A percentile compares a stretch with the other conserved stretches of the same genome.
Conservation (phyloP, 2,113 vertebrate species). For the Polypterus bichir region DNA sequence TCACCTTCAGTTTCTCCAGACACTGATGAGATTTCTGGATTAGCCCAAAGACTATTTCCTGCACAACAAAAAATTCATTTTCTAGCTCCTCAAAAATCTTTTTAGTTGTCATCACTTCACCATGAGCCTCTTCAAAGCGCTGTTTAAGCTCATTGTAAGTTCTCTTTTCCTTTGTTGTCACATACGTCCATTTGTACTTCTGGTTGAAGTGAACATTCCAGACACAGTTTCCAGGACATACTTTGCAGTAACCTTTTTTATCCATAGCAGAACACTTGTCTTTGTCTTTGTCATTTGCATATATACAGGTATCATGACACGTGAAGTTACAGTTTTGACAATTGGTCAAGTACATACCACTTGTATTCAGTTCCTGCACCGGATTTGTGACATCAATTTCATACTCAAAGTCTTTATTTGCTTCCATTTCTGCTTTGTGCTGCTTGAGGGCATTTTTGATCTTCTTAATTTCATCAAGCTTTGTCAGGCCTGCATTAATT, state of each 20-base stretch:
- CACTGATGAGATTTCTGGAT: neutral
- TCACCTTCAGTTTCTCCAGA: constrained; percentile 26
- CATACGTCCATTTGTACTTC: constrained; percentile 11
- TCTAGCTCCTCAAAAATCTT: neutral
- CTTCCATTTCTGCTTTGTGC: constrained; percentile 6
- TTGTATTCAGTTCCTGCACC: neutral
- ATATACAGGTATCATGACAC: neutral
- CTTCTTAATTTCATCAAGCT: constrained; percentile 15
- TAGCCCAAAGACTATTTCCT: accelerated
- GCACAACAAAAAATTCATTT: neutral
- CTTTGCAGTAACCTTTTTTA: accelerated
- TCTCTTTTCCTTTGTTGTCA: neutral
- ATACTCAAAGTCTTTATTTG: constrained; percentile 21
- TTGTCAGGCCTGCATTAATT: constrained; percentile 9
- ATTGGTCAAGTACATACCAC: neutral
- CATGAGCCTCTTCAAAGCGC: constrained; percentile 13
- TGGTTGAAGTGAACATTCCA: constrained; percentile 22
- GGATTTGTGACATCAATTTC: constrained; percentile 6
- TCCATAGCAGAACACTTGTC: accelerated
- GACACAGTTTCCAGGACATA: constrained; percentile 19
- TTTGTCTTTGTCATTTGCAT: constrained; percentile 1
- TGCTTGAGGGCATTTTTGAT: constrained; percentile 8
- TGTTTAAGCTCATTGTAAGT: constrained; percentile 7
- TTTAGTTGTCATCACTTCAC: neutral
- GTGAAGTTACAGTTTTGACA: constrained; percentile 25